A percentile compares a stretch with the other conserved stretches of the same genome.
These are phyloP conservation scores for Pipa parva DNA, from an alignment of 2,113 vertebrate genomes.

Conservation along the genomic window DNA sequence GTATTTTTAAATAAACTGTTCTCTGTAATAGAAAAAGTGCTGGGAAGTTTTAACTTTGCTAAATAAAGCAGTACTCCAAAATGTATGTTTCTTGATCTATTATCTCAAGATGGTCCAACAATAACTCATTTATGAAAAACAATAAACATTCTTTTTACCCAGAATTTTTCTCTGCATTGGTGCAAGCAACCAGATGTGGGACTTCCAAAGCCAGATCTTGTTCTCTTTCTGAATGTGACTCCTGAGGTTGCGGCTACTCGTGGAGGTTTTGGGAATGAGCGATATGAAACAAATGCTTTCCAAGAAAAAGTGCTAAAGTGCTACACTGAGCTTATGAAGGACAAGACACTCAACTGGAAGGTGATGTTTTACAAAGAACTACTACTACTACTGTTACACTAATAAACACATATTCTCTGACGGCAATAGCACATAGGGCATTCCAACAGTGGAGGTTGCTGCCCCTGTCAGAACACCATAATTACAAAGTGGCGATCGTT, in stretches of 20 bases:
- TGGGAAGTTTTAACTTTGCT: too few relatives aligned
- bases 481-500: too few relatives aligned
- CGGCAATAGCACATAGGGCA: too few relatives aligned
- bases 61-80: too few relatives aligned
- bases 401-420: too few relatives aligned
- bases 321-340: conserved; percentile 77
- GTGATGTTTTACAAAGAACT: conserved; percentile 61
- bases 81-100: too few relatives aligned
- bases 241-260: conserved; percentile 62
- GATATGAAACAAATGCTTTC: conserved; percentile 78
- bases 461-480: too few relatives aligned
- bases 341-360: conserved; percentile 83
- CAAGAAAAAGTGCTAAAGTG: conserved; percentile 69
- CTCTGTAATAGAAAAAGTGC: too few relatives aligned
- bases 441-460: too few relatives aligned
- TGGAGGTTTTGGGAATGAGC: conserved; percentile 76
- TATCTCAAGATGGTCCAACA: too few relatives aligned
- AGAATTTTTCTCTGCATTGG: conserved; percentile 88
- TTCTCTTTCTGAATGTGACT: conserved; percentile 82
- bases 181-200: conserved; percentile 84
- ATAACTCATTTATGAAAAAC: background rate
- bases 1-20: too few relatives aligned
- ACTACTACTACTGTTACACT: too few relatives aligned
- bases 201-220: conserved; percentile 88
- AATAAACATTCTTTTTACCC: conserved; percentile 7